Evolutionary conservation across 2,113 vertebrate genomes (phyloP).

Genomic region (Siphamia tubifer): DNA sequence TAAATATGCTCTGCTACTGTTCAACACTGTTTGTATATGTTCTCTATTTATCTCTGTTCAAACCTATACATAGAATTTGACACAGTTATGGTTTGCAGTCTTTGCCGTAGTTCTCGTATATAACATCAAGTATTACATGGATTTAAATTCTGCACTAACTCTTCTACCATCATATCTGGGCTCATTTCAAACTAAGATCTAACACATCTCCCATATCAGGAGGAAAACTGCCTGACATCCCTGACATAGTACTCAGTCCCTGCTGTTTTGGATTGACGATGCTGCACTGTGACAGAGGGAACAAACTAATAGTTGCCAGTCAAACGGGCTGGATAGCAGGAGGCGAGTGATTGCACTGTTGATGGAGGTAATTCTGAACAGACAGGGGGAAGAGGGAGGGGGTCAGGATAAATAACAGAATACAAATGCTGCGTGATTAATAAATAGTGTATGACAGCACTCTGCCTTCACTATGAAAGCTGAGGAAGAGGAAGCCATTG

Average conservation of each 20-base stretch:
- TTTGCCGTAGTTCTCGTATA: no score
- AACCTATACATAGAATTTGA: no score
- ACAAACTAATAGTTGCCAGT: slow-evolving; percentile 43
- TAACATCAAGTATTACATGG: neutral
- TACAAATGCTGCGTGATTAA: slow-evolving; percentile 34
- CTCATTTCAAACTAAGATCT: slow-evolving; percentile 31
- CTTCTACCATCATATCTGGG: slow-evolving; percentile 21
- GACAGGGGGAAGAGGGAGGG: neutral
- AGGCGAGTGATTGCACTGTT: slow-evolving; percentile 47
- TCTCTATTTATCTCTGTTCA: no score
- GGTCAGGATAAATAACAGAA: slow-evolving; percentile 20
- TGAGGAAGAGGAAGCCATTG: neutral
- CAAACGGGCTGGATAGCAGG: slow-evolving; percentile 25
- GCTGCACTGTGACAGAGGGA: slow-evolving; percentile 21
- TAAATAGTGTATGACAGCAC: slow-evolving; percentile 22
- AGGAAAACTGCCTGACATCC: slow-evolving; percentile 47
- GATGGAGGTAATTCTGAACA: slow-evolving; percentile 50
- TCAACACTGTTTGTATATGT: no score
- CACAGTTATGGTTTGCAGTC: no score
- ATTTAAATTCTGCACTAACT: slow-evolving; percentile 22
- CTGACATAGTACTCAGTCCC: slow-evolving; percentile 34
- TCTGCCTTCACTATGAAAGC: neutral
- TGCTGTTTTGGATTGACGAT: slow-evolving; percentile 49
- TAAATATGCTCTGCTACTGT: no score
- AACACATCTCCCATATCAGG: slow-evolving; percentile 16